phyloP scores from a whole-genome alignment of 2,797 vertebrate genomes.

The Tauraco hartlaubi region DNA sequence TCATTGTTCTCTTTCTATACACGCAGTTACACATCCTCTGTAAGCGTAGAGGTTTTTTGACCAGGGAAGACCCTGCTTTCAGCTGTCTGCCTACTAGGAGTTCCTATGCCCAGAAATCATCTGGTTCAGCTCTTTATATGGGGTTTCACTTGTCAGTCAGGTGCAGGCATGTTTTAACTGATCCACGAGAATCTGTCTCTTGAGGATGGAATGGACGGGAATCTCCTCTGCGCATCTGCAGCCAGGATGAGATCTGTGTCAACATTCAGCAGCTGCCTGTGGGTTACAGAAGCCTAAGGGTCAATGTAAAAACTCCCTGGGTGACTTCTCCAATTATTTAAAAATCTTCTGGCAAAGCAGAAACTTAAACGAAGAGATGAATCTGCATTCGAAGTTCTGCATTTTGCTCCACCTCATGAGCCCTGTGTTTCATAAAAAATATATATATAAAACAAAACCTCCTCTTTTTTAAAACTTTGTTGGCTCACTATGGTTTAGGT shows the following conservation, averaged over 20 bases:
- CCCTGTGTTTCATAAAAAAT: neutral
- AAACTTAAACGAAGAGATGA: neutral
- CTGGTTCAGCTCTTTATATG: neutral
- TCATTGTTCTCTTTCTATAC: neutral
- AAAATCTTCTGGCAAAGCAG: neutral
- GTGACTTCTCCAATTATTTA: neutral
- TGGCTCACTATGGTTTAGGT: neutral
- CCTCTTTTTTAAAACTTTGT: neutral
- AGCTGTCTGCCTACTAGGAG: neutral
- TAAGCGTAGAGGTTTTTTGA: neutral
- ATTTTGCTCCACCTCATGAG: neutral
- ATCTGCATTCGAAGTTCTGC: neutral
- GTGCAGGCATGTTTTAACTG: neutral
- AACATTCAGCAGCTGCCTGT: neutral
- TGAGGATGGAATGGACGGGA: rapidly evolving
- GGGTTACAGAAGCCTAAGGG: neutral
- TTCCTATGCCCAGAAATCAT: neutral
- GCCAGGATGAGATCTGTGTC: neutral
- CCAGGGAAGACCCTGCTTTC: neutral
- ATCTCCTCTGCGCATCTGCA: neutral
- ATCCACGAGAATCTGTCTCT: neutral
- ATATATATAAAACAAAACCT: neutral
- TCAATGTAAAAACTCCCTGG: neutral
- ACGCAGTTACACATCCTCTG: no score
- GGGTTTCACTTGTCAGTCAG: rapidly evolving